Base-by-base conservation (phyloP, 2,113 vertebrate species). In the Mesembrinibis cayennensis region DNA sequence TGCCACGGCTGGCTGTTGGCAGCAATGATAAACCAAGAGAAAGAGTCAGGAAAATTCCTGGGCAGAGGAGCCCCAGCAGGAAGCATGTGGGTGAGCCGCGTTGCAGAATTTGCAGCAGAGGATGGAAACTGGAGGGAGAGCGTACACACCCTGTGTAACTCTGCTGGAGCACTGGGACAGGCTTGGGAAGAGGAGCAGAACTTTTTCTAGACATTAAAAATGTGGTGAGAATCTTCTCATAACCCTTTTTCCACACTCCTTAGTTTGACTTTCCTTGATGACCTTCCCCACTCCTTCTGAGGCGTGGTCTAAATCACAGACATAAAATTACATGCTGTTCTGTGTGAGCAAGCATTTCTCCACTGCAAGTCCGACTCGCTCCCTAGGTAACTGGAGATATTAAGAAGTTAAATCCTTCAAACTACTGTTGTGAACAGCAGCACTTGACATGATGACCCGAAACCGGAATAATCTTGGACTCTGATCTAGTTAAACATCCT, bases 401-500 rank as follows among this genome's bases (percentile, higher is more conserved):
- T 65, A 90, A 91, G 85, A 96, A 97, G 90, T 87, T 95, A 91
- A 97, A 96, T 91, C 95, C 91, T 93, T 96, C 86, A 95, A 92
- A 87, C 88, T 84, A 91, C 91, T 96, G 95, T 87, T 96, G 95
- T 38, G 3, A 97, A 63, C 74, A 95, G 89, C 77, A 96, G 94
- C 92, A 90, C 93, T 97, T 97, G 96, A 98, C 97, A 97, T 16
- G 42, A 63, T 95, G 97, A 98, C 95, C 97, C 10, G 18, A 59
- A 83, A 93, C 65, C 0, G 9, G 93, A 96, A 96, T 95, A 94
- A 97, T 97, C 93, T 77, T 69, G 88, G 92, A 82, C 94, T 96
- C 86, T 84, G 91, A 97, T 96, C 93, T 96, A 90, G 78, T 94
- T 95, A 97, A 97, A 93, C 78, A 96, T 77, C 95, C 86, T 74